phyloP scores from a whole-genome alignment of 2,888 invertebrate species.

The Teinopalpus imperialis region DNA sequence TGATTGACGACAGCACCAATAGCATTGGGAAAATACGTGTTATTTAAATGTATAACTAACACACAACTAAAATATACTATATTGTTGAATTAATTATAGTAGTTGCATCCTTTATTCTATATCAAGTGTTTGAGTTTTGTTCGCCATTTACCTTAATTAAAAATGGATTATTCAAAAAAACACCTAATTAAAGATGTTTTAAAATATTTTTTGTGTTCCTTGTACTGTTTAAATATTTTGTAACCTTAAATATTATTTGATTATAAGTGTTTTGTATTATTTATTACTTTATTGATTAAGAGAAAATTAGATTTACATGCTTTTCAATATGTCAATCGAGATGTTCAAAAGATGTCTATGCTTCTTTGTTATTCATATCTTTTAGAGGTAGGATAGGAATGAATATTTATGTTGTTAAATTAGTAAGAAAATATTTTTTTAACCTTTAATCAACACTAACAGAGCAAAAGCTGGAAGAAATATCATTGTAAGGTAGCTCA shows the following conservation, averaged over 20 bases:
- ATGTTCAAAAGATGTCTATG: neutral
- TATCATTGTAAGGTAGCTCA: no score
- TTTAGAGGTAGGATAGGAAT: no score
- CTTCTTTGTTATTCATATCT: no score
- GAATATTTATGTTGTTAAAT: no score
- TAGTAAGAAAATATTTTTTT: no score
- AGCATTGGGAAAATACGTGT: conserved; percentile 56
- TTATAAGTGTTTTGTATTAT: conserved; percentile 24
- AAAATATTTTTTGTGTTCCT: conserved; percentile 18
- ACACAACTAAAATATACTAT: conserved; percentile 16
- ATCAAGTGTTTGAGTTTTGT: no score
- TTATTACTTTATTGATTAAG: conserved; percentile 21
- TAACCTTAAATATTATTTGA: conserved; percentile 13
- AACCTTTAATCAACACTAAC: no score
- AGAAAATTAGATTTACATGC: conserved; percentile 5
- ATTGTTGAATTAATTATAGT: conserved; percentile 15
- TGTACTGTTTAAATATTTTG: conserved; percentile 6
- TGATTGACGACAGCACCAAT: conserved; percentile 49
- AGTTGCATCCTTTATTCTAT: neutral
- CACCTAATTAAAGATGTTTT: conserved; percentile 11
- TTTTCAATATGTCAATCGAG: neutral
- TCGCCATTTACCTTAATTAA: no score
- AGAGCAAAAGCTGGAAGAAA: no score
- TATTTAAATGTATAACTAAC: conserved; percentile 39
- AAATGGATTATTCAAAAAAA: neutral